A percentile compares a stretch with the other conserved stretches of the same genome.
These are phyloP conservation scores for Ormyrus thymus DNA, from an alignment of 2,888 invertebrate genomes.

Conservation along the genomic window DNA sequence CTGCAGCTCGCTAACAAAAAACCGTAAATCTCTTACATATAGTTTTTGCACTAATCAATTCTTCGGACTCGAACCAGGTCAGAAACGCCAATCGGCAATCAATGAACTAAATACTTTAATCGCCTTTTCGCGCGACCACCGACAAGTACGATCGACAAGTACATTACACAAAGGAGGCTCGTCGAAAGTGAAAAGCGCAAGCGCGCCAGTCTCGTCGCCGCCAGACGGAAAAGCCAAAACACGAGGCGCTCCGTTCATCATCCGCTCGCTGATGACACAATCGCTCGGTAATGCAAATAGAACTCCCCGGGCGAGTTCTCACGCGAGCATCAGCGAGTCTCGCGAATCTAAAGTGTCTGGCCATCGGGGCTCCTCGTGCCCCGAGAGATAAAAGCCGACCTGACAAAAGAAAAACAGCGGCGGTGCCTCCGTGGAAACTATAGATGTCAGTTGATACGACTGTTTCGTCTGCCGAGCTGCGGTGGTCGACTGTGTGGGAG, in stretches of 20 bases:
- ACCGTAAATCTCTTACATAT: too few species aligned
- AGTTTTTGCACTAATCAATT: too few species aligned
- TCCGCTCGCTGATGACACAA: constrained; percentile 36
- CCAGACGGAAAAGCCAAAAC: too few species aligned
- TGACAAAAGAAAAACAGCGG: constrained; percentile 26
- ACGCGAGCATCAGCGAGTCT: constrained; percentile 46
- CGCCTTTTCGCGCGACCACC: too few species aligned
- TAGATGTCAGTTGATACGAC: constrained; percentile 54
- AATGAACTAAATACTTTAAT: too few species aligned
- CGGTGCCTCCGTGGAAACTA: constrained; percentile 33
- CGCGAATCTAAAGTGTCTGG: constrained; percentile 11
- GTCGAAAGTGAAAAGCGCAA: too few species aligned
- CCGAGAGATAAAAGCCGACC: constrained; percentile 19
- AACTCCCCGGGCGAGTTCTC: constrained; percentile 31
- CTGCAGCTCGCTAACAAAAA: too few species aligned
- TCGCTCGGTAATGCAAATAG: constrained; percentile 20
- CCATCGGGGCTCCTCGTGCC: not conserved
- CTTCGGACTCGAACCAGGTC: too few species aligned
- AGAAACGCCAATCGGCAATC: too few species aligned
- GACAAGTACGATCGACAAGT: too few species aligned
- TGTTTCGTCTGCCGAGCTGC: constrained; percentile 48
- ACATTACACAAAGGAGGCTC: too few species aligned
- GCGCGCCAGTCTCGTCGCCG: too few species aligned
- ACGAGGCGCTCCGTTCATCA: constrained; percentile 2
- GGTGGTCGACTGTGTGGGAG: not conserved